Evolutionary conservation across 2,888 invertebrate genomes (phyloP).

Genomic region (Iphiclides podalirius): DNA sequence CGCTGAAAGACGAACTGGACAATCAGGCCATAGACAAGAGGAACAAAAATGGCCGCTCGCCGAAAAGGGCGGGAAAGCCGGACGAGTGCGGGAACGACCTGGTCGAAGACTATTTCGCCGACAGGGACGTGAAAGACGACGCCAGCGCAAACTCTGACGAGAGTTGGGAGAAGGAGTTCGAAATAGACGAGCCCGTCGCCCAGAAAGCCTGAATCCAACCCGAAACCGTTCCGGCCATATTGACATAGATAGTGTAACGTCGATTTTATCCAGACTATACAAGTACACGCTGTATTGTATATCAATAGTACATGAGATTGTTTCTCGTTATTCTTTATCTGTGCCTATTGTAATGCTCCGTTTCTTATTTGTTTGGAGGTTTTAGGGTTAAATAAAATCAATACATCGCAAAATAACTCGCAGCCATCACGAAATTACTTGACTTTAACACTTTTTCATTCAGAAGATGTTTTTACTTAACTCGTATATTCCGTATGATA

Average conservation of each 20-base stretch:
- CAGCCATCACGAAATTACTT: too few species aligned
- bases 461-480: too few species aligned
- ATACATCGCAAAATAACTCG: too few species aligned
- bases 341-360: too few species aligned
- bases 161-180: conserved; percentile 83
- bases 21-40: conserved; percentile 39
- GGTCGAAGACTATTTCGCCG: conserved; percentile 77
- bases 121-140: conserved; percentile 67
- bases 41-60: conserved; percentile 49
- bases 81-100: conserved; percentile 72
- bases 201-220: conserved; percentile 16
- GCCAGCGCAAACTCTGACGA: conserved; percentile 77
- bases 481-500: too few species aligned
- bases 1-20: conserved; percentile 52
- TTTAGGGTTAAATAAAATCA: too few species aligned
- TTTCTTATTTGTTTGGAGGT: too few species aligned
- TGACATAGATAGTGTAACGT: not conserved
- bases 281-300: too few species aligned
- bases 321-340: not conserved
- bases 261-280: conserved; percentile 1
- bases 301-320: conserved; percentile 2
- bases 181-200: conserved; percentile 62
- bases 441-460: too few species aligned
- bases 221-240: conserved; percentile 13
- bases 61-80: conserved; percentile 54